phyloP scores from a whole-genome alignment of 1,140 invertebrate species.

The Colletes gigas region DNA sequence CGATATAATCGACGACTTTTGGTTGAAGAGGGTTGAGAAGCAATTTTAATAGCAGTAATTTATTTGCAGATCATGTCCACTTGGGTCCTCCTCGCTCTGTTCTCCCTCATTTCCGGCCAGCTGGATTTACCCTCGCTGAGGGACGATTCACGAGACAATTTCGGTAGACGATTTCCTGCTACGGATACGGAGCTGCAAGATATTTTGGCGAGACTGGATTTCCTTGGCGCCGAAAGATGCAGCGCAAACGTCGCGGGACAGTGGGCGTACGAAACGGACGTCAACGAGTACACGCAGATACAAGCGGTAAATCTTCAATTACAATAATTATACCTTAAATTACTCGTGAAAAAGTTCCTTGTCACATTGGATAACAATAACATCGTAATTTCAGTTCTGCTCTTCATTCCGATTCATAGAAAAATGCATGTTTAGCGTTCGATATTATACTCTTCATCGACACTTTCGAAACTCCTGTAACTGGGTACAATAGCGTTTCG shows the following conservation, averaged over 20 bases:
- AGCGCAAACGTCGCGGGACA: slow-evolving; percentile 91
- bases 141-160: slow-evolving; percentile 50
- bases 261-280: slow-evolving; percentile 94
- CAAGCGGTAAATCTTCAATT: slow-evolving; percentile 86
- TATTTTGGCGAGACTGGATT: slow-evolving; percentile 86
- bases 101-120: slow-evolving; percentile 66
- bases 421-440: too few relatives aligned
- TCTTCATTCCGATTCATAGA: too few relatives aligned
- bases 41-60: too few relatives aligned
- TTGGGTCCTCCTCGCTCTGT: slow-evolving; percentile 54
- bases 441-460: background rate
- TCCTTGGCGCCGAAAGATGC: slow-evolving; percentile 88
- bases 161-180: slow-evolving; percentile 4
- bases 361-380: too few relatives aligned
- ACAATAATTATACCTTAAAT: too few relatives aligned
- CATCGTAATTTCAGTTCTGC: too few relatives aligned
- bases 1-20: too few relatives aligned
- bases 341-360: too few relatives aligned
- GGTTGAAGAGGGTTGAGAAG: too few relatives aligned
- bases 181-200: slow-evolving; percentile 70
- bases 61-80: slow-evolving; percentile 60
- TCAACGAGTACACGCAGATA: slow-evolving; percentile 90
- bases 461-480: background rate
- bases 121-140: slow-evolving; percentile 74
- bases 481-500: background rate